Conservation (phyloP, 2,797 vertebrate species). For the Pelochelys cantorii region DNA sequence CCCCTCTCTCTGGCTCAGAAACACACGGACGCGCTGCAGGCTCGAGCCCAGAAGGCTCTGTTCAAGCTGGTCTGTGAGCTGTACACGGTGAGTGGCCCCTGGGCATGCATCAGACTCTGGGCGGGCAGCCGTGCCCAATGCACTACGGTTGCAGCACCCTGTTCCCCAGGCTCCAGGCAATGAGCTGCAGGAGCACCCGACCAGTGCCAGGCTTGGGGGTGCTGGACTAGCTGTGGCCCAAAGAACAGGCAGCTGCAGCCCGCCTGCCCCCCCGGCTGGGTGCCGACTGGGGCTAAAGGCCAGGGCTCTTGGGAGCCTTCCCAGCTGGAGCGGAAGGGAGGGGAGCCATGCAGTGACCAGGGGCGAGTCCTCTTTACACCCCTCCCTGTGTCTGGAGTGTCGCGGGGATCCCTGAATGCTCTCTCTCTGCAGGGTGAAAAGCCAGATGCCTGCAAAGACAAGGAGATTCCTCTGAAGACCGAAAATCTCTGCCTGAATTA, state of each 20-base stretch:
- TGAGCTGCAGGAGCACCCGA: not conserved
- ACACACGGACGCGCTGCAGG: conserved; percentile 81
- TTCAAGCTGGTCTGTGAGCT: conserved; percentile 84
- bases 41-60: conserved; percentile 78
- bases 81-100: conserved; percentile 85
- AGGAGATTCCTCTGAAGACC: not conserved
- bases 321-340: not conserved
- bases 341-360: no score
- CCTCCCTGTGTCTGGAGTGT: no score
- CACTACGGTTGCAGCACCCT: fast-evolving
- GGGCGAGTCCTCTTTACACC: fast-evolving
- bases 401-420: not conserved
- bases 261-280: not conserved
- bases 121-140: not conserved
- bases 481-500: conserved; percentile 40
- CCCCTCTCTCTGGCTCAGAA: conserved; percentile 55
- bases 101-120: not conserved
- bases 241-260: not conserved
- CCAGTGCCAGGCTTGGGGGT: no score
- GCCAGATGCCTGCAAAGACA: conserved; percentile 82
- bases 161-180: not conserved
- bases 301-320: fast-evolving
- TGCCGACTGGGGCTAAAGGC: not conserved
- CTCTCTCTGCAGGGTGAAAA: conserved; percentile 82
- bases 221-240: not conserved